Evolutionary conservation across 2,888 invertebrate species (phyloP), one percentile per base, ranked within the genome.

Genomic region (Diogma glabrata): DNA sequence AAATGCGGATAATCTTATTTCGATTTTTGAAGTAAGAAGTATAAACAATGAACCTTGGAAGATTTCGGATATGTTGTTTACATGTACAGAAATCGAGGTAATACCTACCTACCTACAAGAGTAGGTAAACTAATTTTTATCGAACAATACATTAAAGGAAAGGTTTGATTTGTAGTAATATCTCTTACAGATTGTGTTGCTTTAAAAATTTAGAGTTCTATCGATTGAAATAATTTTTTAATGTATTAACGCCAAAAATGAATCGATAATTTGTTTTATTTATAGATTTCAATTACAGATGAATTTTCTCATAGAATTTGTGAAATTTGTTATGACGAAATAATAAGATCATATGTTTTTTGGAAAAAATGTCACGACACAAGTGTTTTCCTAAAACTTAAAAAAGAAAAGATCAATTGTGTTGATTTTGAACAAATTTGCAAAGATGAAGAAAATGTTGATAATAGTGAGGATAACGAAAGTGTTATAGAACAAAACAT

Each of bases 61-160:
- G 36, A 38, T 45, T 30, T 38, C 47, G 16, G 30, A 46, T 14
- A 38, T 47, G 36, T 22, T 47, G 46, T 22, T 17, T 17, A 46
- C 16, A n/a, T 40, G 40, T 46, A 38, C 33, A 8, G 36, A 38
- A 33, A 17, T 43, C 22, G 43, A 43, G 43, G 43, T 43, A 14
- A 43, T n/a, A n/a, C n/a, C n/a, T n/a, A n/a, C n/a, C n/a, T n/a
- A n/a, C n/a, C n/a, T n/a, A n/a, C n/a, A n/a, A n/a, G n/a, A n/a
- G n/a, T n/a, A n/a, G n/a, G n/a, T n/a, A n/a, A n/a, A n/a, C n/a
- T n/a, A n/a, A n/a, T n/a, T n/a, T n/a, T n/a, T n/a, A n/a, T n/a
- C n/a, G n/a, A n/a, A n/a, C n/a, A n/a, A n/a, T n/a, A n/a, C n/a
- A n/a, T n/a, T n/a, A n/a, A n/a, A n/a, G n/a, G n/a, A n/a, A n/a